Percentiles rank a stretch among this genome's conserved stretches.
These are phyloP conservation scores for Bovichtus variegatus DNA, from an alignment of 2,797 vertebrate species.

Conservation along the genomic window DNA sequence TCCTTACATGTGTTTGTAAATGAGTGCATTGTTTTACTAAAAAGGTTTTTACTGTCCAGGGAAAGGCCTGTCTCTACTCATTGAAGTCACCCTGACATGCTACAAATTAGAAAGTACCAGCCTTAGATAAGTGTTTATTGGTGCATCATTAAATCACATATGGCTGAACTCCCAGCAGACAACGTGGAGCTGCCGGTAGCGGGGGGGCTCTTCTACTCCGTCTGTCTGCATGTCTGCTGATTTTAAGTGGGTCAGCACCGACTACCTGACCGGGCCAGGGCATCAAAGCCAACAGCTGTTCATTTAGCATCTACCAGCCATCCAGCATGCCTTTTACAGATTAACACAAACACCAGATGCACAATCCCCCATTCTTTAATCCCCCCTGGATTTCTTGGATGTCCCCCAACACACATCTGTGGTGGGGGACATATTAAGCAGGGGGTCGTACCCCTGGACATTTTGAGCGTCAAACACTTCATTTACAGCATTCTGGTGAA, in stretches of 20 bases:
- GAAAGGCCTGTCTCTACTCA: background rate
- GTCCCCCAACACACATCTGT: slow-evolving; percentile 43
- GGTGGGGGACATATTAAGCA: no score
- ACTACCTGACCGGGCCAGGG: slow-evolving; percentile 33
- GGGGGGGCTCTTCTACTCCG: background rate
- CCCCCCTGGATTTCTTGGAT: slow-evolving; percentile 26
- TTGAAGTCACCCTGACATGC: background rate
- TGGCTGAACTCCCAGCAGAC: slow-evolving; percentile 45
- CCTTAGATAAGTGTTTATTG: slow-evolving; percentile 32
- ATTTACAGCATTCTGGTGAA: no score
- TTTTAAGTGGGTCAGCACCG: slow-evolving; percentile 62
- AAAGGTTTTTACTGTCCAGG: background rate
- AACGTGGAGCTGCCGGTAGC: background rate
- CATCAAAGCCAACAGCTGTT: slow-evolving; percentile 47
- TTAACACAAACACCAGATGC: slow-evolving; percentile 32
- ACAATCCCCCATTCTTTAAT: slow-evolving; percentile 31
- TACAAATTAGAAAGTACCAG: slow-evolving; percentile 27
- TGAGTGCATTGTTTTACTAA: no score
- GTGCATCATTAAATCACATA: slow-evolving; percentile 60
- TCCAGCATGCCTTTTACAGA: slow-evolving; percentile 26
- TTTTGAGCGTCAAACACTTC: no score
- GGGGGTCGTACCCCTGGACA: no score
- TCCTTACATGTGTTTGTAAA: no score
- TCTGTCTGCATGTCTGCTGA: slow-evolving; percentile 32
- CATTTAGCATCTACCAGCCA: slow-evolving; percentile 16